Conservation (phyloP, 35 echinoderm and acorn worm genomes). For the Anneissia japonica region DNA sequence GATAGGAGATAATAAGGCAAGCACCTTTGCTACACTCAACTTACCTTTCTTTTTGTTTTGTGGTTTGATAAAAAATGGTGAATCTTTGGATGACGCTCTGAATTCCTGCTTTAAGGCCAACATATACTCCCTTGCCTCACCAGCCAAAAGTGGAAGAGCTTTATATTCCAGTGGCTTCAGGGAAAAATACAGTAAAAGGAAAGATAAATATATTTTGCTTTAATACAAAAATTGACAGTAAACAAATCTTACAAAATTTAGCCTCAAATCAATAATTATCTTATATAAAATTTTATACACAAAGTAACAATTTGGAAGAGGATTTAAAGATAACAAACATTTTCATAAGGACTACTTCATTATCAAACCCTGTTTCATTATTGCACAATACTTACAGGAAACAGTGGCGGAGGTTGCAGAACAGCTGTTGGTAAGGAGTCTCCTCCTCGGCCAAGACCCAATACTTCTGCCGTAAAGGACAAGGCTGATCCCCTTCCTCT, state of each 20-base stretch:
- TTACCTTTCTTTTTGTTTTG: slow-evolving; percentile 83
- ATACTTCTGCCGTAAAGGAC: slow-evolving; percentile 56
- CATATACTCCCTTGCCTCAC: slow-evolving; percentile 74
- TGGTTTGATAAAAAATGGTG: slow-evolving; percentile 81
- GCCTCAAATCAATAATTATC: background rate
- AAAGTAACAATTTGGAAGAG: too few species aligned
- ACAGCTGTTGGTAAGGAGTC: slow-evolving; percentile 58
- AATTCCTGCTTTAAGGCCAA: slow-evolving; percentile 91
- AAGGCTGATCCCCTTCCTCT: slow-evolving; percentile 65
- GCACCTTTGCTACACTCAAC: too few species aligned
- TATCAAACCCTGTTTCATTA: too few species aligned
- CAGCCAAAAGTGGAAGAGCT: slow-evolving; percentile 62
- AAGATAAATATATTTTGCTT: background rate
- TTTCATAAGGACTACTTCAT: too few species aligned
- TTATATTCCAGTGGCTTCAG: slow-evolving; percentile 69
- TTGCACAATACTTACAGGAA: slow-evolving; percentile 61
- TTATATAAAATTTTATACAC: too few species aligned
- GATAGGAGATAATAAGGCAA: too few species aligned
- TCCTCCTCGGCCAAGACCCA: slow-evolving; percentile 70
- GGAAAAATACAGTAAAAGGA: background rate
- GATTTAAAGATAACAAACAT: too few species aligned
- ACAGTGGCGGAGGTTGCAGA: slow-evolving; percentile 64
- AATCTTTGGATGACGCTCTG: slow-evolving; percentile 64
- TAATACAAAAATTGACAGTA: background rate
- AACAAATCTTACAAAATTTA: background rate